Conservation (phyloP, 2,797 vertebrate species). For the Tragelaphus eurycerus region DNA sequence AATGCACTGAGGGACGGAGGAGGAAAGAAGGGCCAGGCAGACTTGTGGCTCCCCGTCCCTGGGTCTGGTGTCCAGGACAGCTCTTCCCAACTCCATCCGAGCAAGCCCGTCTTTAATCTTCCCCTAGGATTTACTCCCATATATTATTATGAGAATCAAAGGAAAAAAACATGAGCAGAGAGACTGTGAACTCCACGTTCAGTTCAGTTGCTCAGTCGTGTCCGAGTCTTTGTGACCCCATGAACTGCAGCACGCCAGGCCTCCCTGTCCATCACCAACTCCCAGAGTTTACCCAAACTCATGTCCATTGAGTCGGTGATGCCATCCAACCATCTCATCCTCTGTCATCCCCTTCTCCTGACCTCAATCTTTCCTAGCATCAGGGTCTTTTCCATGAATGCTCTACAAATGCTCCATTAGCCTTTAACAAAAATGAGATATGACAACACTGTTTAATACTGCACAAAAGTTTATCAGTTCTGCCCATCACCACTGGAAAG, state of each 20-base stretch:
- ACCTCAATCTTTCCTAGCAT: not conserved
- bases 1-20: rapidly evolving
- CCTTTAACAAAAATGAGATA: not conserved
- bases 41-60: not conserved
- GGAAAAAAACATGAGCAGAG: not conserved
- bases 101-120: not conserved
- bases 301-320: not conserved
- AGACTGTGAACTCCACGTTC: not conserved
- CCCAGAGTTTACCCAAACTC: not conserved
- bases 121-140: not conserved
- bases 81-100: not conserved
- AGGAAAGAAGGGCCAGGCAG: not conserved
- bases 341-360: not conserved
- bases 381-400: not conserved
- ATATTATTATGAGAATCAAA: not conserved
- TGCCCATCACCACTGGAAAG: not conserved
- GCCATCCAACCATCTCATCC: not conserved
- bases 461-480: not conserved
- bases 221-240: rapidly evolving
- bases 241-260: not conserved
- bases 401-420: not conserved
- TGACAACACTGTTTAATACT: not conserved
- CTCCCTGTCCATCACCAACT: not conserved
- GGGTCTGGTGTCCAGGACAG: no score
- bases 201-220: not conserved